Evolutionary conservation across 37 sponge, comb jelly and placozoan genomes (phyloP).

Genomic region (Bolinopsis microptera): DNA sequence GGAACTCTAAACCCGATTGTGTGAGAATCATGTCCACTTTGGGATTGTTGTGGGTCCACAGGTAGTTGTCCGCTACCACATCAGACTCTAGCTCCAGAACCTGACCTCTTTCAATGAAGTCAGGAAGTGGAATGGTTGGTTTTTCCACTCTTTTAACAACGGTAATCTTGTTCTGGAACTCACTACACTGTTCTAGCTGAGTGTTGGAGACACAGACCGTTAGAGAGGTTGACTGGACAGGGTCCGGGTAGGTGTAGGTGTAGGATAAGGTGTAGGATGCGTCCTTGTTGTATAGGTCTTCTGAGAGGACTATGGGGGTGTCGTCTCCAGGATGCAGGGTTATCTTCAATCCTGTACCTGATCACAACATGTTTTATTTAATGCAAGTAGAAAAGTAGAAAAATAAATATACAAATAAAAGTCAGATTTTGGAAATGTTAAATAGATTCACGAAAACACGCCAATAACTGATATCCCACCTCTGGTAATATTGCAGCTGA

Average conservation of each 20-base stretch:
- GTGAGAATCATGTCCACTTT: not conserved
- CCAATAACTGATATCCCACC: too few relatives aligned
- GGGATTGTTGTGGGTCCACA: not conserved
- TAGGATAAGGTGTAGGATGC: conserved; percentile 20
- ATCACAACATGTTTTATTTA: not conserved
- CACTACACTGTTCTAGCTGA: not conserved
- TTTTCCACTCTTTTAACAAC: not conserved
- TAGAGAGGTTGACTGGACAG: not conserved
- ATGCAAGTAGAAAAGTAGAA: not conserved
- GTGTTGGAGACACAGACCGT: conserved; percentile 51
- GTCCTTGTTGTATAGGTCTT: conserved; percentile 33
- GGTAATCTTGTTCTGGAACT: not conserved
- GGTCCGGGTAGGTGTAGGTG: conserved; percentile 3
- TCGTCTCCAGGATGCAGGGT: not conserved
- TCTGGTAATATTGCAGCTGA: not conserved
- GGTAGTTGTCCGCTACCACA: not conserved
- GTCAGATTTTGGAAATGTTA: not conserved
- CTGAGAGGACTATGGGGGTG: not conserved
- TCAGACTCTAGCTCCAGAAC: not conserved
- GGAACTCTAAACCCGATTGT: not conserved
- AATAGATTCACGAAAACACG: too few relatives aligned
- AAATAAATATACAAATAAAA: not conserved
- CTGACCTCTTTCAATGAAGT: not conserved
- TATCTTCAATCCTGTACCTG: conserved; percentile 32
- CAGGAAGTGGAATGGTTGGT: not conserved